Evolutionary conservation across 2,797 vertebrate species (phyloP).

Genomic region (Merluccius polli): DNA sequence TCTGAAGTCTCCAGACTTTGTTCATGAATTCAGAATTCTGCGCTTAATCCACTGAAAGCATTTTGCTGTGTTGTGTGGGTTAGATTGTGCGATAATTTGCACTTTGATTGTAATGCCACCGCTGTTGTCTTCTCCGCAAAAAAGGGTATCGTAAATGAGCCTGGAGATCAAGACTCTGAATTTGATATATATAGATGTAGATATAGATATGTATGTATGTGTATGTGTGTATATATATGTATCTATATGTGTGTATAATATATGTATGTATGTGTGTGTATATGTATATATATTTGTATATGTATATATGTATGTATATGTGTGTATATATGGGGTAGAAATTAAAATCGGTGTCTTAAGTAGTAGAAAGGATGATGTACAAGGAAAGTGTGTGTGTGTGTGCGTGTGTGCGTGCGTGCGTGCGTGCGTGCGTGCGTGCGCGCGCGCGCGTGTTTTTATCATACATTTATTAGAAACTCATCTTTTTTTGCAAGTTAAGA

Average conservation of each 20-base stretch:
- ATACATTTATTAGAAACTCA: no score
- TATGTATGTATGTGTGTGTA: no score
- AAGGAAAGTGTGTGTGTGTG: constrained; percentile 24
- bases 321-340: constrained; percentile 50
- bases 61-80: constrained; percentile 37
- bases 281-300: no score
- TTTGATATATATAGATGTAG: constrained; percentile 41
- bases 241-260: no score
- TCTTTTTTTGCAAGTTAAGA: not conserved
- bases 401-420: not conserved
- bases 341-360: constrained; percentile 68
- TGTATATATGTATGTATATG: no score
- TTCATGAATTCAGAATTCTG: constrained; percentile 34
- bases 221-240: no score
- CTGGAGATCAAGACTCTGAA: constrained; percentile 52
- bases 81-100: constrained; percentile 47
- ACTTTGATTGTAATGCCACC: constrained; percentile 61
- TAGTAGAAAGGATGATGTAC: constrained; percentile 57
- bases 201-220: no score
- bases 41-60: constrained; percentile 27
- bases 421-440: not conserved
- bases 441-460: no score
- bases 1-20: constrained; percentile 19
- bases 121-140: constrained; percentile 53
- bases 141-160: constrained; percentile 19